Conservation (phyloP, 2,113 vertebrate species). For the Ptilonorhynchus violaceus region DNA sequence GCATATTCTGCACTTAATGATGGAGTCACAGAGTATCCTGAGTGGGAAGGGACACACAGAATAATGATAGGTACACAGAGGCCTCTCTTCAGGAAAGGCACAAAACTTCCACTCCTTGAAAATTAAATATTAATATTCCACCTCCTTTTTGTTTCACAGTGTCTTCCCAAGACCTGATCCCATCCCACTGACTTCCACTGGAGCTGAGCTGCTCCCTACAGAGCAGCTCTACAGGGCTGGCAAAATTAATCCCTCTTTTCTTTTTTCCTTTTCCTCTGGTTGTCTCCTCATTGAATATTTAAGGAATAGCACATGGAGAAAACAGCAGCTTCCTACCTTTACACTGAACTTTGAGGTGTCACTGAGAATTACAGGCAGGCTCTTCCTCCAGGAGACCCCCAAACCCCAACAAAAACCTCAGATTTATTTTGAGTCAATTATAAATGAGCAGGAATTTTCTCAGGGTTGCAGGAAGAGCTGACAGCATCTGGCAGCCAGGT, state of each 20-base stretch:
- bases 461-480: not conserved
- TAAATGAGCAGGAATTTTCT: not conserved
- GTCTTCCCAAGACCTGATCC: not conserved
- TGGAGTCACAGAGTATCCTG: not conserved
- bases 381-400: not conserved
- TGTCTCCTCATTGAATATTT: not conserved
- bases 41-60: not conserved
- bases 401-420: not conserved
- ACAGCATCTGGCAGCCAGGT: slow-evolving; percentile 20
- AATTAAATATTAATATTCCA: not conserved
- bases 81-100: not conserved
- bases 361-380: not conserved
- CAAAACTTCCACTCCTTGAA: not conserved
- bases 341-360: not conserved
- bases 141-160: not conserved
- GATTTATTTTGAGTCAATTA: not conserved
- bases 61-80: not conserved
- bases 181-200: not conserved
- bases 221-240: not conserved
- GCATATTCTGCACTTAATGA: not conserved
- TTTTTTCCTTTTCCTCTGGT: not conserved
- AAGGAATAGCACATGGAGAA: not conserved
- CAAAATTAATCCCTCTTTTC: not conserved
- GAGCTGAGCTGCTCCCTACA: not conserved
- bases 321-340: not conserved